These are phyloP conservation scores for Phaethornis superciliosus DNA, from an alignment of 2,113 vertebrate species.

Conservation along the genomic window DNA sequence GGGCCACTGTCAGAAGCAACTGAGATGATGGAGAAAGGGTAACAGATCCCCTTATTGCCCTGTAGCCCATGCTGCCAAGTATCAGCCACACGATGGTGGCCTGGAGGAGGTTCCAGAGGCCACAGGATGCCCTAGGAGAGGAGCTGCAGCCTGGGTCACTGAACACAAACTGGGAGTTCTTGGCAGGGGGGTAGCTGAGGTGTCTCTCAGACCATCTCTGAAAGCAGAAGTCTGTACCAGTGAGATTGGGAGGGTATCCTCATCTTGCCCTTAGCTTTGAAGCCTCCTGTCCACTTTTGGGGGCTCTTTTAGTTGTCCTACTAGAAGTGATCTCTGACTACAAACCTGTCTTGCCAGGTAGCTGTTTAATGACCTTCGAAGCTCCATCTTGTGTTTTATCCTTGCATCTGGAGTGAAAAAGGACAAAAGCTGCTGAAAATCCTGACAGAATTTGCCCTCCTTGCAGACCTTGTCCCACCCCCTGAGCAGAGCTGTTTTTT, in stretches of 20 bases:
- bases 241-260: background rate
- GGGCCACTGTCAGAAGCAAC: background rate
- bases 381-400: background rate
- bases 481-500: rapidly evolving
- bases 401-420: background rate
- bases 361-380: background rate
- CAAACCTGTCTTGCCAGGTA: background rate
- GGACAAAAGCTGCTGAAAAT: background rate
- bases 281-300: background rate
- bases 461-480: rapidly evolving
- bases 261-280: background rate
- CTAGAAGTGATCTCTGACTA: background rate
- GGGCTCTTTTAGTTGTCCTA: background rate
- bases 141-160: background rate
- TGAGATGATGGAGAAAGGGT: background rate
- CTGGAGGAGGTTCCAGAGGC: no score
- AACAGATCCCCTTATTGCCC: no score
- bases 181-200: background rate
- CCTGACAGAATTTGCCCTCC: background rate
- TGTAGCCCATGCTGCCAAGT: rapidly evolving
- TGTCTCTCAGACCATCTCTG: background rate
- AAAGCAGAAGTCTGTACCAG: background rate
- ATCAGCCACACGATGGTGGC: background rate
- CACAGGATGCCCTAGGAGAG: background rate
- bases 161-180: background rate